These are phyloP conservation scores for Choreutis nemorana DNA, from an alignment of 2,888 invertebrate genomes.

Conservation along the genomic window DNA sequence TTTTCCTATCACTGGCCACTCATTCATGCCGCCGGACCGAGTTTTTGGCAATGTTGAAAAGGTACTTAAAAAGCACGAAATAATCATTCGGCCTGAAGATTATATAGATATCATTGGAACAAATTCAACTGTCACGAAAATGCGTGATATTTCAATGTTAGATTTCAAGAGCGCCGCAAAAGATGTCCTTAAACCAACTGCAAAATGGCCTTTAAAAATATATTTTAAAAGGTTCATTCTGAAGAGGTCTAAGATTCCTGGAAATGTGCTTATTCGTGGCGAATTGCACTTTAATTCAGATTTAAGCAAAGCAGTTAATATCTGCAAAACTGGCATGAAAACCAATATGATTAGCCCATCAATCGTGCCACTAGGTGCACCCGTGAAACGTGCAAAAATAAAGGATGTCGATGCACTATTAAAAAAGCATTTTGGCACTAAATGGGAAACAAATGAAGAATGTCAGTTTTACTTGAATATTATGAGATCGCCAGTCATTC, in stretches of 20 bases:
- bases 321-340: neutral
- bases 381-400: constrained; percentile 1
- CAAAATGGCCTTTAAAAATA: constrained; percentile 1
- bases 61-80: constrained; percentile 12
- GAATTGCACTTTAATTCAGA: constrained; percentile 1
- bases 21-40: constrained; percentile 16
- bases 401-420: constrained; percentile 2
- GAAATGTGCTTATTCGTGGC: constrained; percentile 1
- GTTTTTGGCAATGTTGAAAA: constrained; percentile 17
- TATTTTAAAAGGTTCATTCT: constrained; percentile 1
- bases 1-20: constrained; percentile 17
- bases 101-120: constrained; percentile 13
- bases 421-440: constrained; percentile 1
- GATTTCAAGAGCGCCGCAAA: neutral
- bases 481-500: no score
- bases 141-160: constrained; percentile 1
- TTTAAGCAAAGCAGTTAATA: neutral
- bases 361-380: neutral
- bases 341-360: neutral
- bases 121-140: constrained; percentile 10
- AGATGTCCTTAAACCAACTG: neutral
- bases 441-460: neutral
- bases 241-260: neutral
- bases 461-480: neutral
- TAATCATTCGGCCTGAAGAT: constrained; percentile 12